Evolutionary conservation across 2,797 vertebrate genomes (phyloP).

Genomic region (Gymnothorax javanicus): DNA sequence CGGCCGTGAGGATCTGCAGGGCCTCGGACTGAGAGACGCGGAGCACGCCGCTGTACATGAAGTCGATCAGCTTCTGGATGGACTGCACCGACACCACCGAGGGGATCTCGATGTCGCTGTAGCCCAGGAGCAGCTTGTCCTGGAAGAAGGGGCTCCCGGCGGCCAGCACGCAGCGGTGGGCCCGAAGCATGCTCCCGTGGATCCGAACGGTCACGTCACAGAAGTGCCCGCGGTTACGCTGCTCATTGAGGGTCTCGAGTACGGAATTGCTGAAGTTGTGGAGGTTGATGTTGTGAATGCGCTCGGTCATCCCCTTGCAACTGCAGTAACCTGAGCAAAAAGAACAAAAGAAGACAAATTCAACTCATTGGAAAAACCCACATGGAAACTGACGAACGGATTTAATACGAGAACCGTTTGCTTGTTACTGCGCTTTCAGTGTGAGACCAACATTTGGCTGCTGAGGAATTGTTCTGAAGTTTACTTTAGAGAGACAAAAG

Average conservation of each 20-base stretch:
- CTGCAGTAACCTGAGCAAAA: slow-evolving; percentile 90
- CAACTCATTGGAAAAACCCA: not conserved
- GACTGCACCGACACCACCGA: slow-evolving; percentile 99
- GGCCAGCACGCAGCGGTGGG: slow-evolving; percentile 98
- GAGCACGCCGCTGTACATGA: slow-evolving; percentile 99
- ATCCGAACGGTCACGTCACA: slow-evolving; percentile 99
- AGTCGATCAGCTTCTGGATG: slow-evolving; percentile 99
- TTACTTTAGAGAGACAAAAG: too few relatives aligned
- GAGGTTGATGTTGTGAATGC: slow-evolving; percentile 99
- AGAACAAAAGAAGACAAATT: not conserved
- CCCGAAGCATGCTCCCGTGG: slow-evolving; percentile 99
- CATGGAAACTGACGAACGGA: not conserved
- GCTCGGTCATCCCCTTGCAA: slow-evolving; percentile 99
- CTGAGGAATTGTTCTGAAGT: too few relatives aligned
- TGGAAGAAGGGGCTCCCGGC: slow-evolving; percentile 99
- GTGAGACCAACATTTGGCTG: too few relatives aligned
- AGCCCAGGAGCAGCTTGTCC: slow-evolving; percentile 99
- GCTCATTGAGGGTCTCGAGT: slow-evolving; percentile 99
- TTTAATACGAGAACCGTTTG: not conserved
- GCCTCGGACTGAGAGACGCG: slow-evolving; percentile 96
- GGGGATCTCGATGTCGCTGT: slow-evolving; percentile 99
- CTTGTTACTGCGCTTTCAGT: not conserved
- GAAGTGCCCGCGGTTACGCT: slow-evolving; percentile 99
- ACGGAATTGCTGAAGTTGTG: slow-evolving; percentile 99
- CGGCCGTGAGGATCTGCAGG: slow-evolving; percentile 96